Evolutionary conservation across 2,888 invertebrate genomes (phyloP).

Genomic region (Theodoxus fluviatilis): DNA sequence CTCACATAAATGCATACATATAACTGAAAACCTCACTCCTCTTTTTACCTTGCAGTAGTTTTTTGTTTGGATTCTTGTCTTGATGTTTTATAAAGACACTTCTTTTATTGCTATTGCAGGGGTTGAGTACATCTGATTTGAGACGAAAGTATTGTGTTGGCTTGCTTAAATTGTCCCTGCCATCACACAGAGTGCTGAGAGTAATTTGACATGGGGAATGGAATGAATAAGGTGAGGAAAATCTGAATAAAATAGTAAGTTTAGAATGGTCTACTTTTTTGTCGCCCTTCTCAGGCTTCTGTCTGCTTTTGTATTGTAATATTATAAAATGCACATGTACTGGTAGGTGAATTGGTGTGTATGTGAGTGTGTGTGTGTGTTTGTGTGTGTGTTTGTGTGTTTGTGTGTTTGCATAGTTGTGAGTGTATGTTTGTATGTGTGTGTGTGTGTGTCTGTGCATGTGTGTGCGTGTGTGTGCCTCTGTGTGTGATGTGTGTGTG

Average conservation of each 20-base stretch:
- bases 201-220: conserved; percentile 36
- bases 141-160: too few relatives aligned
- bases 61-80: not conserved
- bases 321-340: not conserved
- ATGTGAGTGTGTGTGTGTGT: not conserved
- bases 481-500: too few relatives aligned
- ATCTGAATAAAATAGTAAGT: not conserved
- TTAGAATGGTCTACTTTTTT: not conserved
- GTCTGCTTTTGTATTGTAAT: not conserved
- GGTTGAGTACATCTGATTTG: too few relatives aligned
- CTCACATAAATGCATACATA: not conserved
- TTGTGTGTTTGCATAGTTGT: too few relatives aligned
- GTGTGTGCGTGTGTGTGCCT: too few relatives aligned
- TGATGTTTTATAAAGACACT: not conserved
- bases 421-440: too few relatives aligned
- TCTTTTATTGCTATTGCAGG: too few relatives aligned
- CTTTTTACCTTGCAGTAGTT: not conserved
- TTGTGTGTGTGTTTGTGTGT: too few relatives aligned
- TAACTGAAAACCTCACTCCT: not conserved
- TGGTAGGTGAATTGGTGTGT: too few relatives aligned
- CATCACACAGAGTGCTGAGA: not conserved
- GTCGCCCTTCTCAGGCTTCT: not conserved
- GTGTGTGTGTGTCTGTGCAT: too few relatives aligned
- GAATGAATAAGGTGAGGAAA: conserved; percentile 39
- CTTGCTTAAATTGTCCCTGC: too few relatives aligned